Percentiles rank a stretch among this genome's conserved stretches.
Conservation (phyloP, 2,797 vertebrate species). For the Chloroceryle inda region DNA sequence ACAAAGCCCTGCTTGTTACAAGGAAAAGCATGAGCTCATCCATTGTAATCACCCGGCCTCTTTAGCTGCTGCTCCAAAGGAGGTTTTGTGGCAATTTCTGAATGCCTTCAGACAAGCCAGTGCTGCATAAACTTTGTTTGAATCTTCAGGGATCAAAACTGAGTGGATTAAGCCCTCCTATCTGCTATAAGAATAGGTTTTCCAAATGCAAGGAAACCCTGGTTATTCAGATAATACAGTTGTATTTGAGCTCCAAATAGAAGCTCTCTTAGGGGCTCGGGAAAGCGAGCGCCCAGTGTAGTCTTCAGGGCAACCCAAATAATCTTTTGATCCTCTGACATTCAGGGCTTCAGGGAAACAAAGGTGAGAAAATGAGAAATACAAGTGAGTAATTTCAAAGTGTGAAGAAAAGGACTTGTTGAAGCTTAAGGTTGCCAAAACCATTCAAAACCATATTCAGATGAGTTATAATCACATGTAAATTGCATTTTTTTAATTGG, state of each 20-base stretch:
- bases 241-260: neutral
- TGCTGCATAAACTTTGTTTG: conserved; percentile 38
- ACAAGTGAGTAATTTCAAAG: neutral
- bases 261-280: neutral
- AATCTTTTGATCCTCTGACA: conserved; percentile 42
- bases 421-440: conserved; percentile 11
- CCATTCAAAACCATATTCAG: no score
- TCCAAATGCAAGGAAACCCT: conserved; percentile 15
- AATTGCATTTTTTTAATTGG: neutral
- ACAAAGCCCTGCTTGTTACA: conserved; percentile 65
- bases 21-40: conserved; percentile 69
- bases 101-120: conserved; percentile 64
- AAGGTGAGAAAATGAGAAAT: conserved; percentile 55
- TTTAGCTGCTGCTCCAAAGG: conserved; percentile 56
- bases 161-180: conserved; percentile 52
- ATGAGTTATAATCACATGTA: conserved; percentile 10
- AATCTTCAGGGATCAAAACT: conserved; percentile 59
- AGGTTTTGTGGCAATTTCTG: conserved; percentile 66
- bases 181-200: conserved; percentile 32
- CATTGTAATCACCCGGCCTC: conserved; percentile 52
- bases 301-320: neutral
- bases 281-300: neutral
- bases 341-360: conserved; percentile 5
- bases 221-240: conserved; percentile 13
- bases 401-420: neutral